Conservation (phyloP, 2,888 invertebrate species). For the Seira ritae region DNA sequence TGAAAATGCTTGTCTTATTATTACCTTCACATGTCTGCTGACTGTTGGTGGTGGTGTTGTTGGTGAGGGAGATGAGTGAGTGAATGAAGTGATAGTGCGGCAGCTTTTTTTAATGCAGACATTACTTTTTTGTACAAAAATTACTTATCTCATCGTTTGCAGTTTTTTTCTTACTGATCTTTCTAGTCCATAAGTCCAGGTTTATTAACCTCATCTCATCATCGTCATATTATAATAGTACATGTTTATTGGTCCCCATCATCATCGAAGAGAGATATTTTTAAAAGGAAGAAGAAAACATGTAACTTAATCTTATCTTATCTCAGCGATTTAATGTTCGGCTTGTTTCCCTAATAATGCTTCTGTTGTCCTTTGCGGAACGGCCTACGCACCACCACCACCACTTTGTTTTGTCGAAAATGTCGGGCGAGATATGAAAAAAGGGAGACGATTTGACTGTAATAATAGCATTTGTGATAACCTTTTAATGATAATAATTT, state of each 20-base stretch:
- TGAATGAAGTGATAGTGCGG: background rate
- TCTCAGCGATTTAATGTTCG: background rate
- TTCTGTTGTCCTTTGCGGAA: background rate
- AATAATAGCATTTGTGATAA: background rate
- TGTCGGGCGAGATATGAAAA: background rate
- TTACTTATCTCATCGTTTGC: constrained; percentile 16
- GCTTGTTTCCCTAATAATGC: background rate
- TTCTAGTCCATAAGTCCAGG: constrained; percentile 24
- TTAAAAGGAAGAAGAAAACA: background rate
- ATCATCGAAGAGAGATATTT: background rate
- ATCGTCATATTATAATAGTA: background rate
- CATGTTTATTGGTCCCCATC: background rate
- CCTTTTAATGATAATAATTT: background rate
- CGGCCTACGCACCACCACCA: too few relatives aligned
- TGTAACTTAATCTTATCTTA: background rate
- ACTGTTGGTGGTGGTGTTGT: background rate
- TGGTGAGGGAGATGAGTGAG: background rate
- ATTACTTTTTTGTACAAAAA: constrained; percentile 1
- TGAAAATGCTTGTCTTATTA: background rate
- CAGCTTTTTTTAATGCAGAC: background rate
- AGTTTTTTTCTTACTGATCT: background rate
- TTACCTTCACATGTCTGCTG: background rate
- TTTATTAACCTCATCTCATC: constrained; percentile 40
- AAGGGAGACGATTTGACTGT: too few relatives aligned
- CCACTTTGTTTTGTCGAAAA: background rate